Base-by-base conservation (phyloP, 2,888 invertebrate genomes). In the Dendrolimus houi region DNA sequence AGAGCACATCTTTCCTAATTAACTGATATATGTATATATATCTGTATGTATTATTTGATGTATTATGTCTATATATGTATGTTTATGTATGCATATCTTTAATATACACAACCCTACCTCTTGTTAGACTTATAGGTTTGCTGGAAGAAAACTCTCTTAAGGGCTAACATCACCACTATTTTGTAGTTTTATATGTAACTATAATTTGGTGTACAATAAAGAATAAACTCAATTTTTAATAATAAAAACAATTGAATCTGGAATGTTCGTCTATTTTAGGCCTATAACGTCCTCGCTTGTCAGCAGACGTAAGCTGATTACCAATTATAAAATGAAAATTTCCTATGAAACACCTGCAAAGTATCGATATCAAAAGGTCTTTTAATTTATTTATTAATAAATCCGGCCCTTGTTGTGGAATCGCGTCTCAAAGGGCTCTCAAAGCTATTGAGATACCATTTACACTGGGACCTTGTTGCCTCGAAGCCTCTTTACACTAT, bases 391-490 rank as follows among this genome's bases (percentile, higher is more conserved):
- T 47, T 47, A 47, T 47, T 47, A 47, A 47, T 47, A 47, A 47
- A 47, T 47, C 47, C 47, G 12, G 47, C 47, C 47, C 47, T 47
- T 47, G 47, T 47, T 47, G 47, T 8, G 47, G 47, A 8, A 47
- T 47, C 47, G 47, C 47, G 47, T 47, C 47, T 47, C 47, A 47
- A 47, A 47, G 47, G 47, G 47, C 47, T 12, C 52, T 55, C 55
- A 54, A 54, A 41, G 58, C 52, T 55, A 64, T 61, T 62, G 63
- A 57, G 62, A 62, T 54, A 53, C 55, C 55, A 58, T 55, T 58
- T 55, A 58, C 53, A 55, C 52, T 52, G 13, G 9, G 10, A 10
- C n/a, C 47, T 52, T 14, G 8, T 55, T 41, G 29, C 58, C 47
- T 47, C 6, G 9, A 9, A 47, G 47, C 9, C 42, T 57, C 52